These are phyloP conservation scores for Tiliacea aurago DNA, from an alignment of 2,888 invertebrate species.

Conservation along the genomic window DNA sequence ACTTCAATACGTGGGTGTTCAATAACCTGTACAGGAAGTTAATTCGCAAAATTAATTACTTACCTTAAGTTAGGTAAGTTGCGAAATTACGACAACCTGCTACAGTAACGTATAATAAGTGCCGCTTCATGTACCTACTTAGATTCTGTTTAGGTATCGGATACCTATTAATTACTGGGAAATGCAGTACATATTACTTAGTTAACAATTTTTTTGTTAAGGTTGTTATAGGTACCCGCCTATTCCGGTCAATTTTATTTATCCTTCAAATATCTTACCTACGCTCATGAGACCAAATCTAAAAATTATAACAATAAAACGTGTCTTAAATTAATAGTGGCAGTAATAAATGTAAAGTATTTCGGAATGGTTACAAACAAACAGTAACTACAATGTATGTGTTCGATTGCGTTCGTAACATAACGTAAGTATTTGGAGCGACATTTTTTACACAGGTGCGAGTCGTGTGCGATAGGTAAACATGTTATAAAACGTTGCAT, in stretches of 20 bases:
- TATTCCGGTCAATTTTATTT: slow-evolving; percentile 42
- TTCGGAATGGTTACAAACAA: slow-evolving; percentile 42
- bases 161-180: slow-evolving; percentile 47
- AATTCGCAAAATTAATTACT: slow-evolving; percentile 59
- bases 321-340: slow-evolving; percentile 24
- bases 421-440: slow-evolving; percentile 64
- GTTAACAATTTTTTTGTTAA: slow-evolving; percentile 36
- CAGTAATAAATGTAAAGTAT: slow-evolving; percentile 39
- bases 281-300: slow-evolving; percentile 32
- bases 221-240: slow-evolving; percentile 22
- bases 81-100: slow-evolving; percentile 49
- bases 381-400: slow-evolving; percentile 34
- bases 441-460: slow-evolving; percentile 66
- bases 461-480: slow-evolving; percentile 64
- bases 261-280: slow-evolving; percentile 35
- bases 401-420: slow-evolving; percentile 54
- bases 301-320: slow-evolving; percentile 47
- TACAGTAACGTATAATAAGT: slow-evolving; percentile 41
- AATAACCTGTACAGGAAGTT: slow-evolving; percentile 58
- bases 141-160: slow-evolving; percentile 42
- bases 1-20: slow-evolving; percentile 43
- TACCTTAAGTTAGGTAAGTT: slow-evolving; percentile 55
- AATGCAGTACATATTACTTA: slow-evolving; percentile 31
- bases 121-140: slow-evolving; percentile 36
- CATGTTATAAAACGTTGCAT: slow-evolving; percentile 74